Evolutionary conservation across 1,140 invertebrate species (phyloP).

Genomic region (Drosophila gunungcola): DNA sequence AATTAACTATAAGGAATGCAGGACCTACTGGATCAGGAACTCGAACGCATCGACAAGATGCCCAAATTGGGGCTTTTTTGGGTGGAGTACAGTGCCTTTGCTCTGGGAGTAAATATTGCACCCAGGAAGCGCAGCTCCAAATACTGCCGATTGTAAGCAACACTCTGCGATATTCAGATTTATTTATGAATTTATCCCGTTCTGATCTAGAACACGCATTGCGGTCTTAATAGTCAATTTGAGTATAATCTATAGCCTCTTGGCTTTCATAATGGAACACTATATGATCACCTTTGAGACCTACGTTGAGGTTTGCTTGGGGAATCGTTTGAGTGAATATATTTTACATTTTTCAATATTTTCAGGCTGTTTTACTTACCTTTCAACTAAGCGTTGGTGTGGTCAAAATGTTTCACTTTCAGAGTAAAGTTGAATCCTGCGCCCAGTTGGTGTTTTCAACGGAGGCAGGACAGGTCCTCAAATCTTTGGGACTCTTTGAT

Average conservation of each 20-base stretch:
- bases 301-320: slow-evolving; percentile 61
- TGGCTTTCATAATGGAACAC: slow-evolving; percentile 55
- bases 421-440: slow-evolving; percentile 33
- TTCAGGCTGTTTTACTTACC: slow-evolving; percentile 57
- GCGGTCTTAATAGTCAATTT: slow-evolving; percentile 49
- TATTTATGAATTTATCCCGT: not conserved
- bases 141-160: slow-evolving; percentile 50
- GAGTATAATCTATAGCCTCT: slow-evolving; percentile 56
- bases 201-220: slow-evolving; percentile 25
- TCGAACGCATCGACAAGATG: slow-evolving; percentile 53
- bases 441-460: slow-evolving; percentile 40
- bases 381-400: slow-evolving; percentile 66
- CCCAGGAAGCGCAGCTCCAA: slow-evolving; percentile 61
- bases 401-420: slow-evolving; percentile 64
- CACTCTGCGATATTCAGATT: not conserved
- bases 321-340: too few species aligned
- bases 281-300: slow-evolving; percentile 64
- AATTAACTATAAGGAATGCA: slow-evolving; percentile 39
- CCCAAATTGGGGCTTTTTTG: slow-evolving; percentile 60
- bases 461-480: slow-evolving; percentile 44
- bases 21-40: slow-evolving; percentile 54
- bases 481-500: slow-evolving; percentile 56
- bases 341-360: not conserved
- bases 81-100: slow-evolving; percentile 63
- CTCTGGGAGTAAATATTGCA: slow-evolving; percentile 60